These are phyloP conservation scores for Heliopora coerulea DNA, from an alignment of 92 coral and sea anemone species.

Conservation along the genomic window DNA sequence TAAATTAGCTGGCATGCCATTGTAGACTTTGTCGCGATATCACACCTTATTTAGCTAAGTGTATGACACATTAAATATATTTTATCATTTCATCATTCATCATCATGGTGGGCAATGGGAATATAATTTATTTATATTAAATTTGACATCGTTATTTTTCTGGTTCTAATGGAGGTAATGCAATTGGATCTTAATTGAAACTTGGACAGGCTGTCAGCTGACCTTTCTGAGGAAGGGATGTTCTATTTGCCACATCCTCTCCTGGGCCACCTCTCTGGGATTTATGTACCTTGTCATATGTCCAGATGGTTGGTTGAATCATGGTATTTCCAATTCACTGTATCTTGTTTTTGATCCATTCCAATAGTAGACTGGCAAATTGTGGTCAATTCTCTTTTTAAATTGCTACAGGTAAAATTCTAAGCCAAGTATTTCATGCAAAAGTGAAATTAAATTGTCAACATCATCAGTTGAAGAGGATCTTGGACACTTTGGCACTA, in stretches of 20 bases:
- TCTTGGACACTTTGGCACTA: slow-evolving; percentile 64
- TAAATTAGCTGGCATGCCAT: no score
- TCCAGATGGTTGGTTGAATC: slow-evolving; percentile 60
- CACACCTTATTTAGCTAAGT: no score
- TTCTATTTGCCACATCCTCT: slow-evolving; percentile 40
- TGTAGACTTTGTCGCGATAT: no score
- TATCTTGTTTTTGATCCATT: slow-evolving; percentile 58
- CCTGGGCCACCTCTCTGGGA: slow-evolving; percentile 48
- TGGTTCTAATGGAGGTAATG: slow-evolving; percentile 41
- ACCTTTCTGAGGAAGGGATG: slow-evolving; percentile 37
- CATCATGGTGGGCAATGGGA: no score
- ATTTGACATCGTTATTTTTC: no score
- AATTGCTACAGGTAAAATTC: slow-evolving; percentile 62
- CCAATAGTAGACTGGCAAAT: slow-evolving; percentile 58
- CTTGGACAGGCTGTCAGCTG: slow-evolving; percentile 35
- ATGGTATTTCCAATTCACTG: slow-evolving; percentile 61
- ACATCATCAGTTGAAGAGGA: slow-evolving; percentile 73
- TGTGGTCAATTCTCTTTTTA: slow-evolving; percentile 55
- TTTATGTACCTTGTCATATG: slow-evolving; percentile 28
- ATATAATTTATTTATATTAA: no score
- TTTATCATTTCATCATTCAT: no score
- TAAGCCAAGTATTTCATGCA: slow-evolving; percentile 61
- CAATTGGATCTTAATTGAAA: slow-evolving; percentile 34
- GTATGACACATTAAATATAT: no score
- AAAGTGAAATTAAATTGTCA: slow-evolving; percentile 54